Conservation (phyloP, 2,888 invertebrate species). For the Busseola fusca region DNA sequence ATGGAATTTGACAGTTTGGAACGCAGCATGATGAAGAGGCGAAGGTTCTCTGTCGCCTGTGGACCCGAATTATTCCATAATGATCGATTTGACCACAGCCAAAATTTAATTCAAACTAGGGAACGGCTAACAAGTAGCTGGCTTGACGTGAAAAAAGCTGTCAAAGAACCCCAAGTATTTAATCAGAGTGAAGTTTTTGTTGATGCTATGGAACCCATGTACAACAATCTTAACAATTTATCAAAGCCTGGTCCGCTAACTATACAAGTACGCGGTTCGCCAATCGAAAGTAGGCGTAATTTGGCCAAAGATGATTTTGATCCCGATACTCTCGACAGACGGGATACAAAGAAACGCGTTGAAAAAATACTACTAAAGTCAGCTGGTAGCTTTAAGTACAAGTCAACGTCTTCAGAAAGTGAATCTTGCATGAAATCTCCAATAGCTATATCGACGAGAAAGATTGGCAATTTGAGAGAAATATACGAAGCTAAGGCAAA, state of each 20-base stretch:
- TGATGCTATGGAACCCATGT: conserved; percentile 87
- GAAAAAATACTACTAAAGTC: conserved; percentile 90
- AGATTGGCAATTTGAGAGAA: conserved; percentile 92
- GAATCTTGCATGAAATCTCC: conserved; percentile 72
- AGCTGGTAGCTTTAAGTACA: conserved; percentile 92
- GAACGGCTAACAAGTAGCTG: conserved; percentile 82
- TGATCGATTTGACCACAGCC: conserved; percentile 68
- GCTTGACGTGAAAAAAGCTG: conserved; percentile 78
- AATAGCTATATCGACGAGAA: conserved; percentile 85
- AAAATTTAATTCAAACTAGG: conserved; percentile 70
- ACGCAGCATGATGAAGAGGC: conserved; percentile 72
- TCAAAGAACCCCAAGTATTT: conserved; percentile 72
- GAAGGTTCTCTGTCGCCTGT: conserved; percentile 82
- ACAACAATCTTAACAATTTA: conserved; percentile 79
- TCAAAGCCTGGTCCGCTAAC: conserved; percentile 93
- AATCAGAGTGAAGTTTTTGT: conserved; percentile 91
- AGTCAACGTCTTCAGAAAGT: conserved; percentile 75
- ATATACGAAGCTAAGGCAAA: conserved; percentile 93
- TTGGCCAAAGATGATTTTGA: conserved; percentile 93
- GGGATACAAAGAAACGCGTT: conserved; percentile 79
- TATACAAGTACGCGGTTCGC: conserved; percentile 93
- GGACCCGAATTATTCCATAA: conserved; percentile 83
- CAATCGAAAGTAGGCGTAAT: conserved; percentile 91
- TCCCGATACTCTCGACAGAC: conserved; percentile 94
- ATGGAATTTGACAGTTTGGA: conserved; percentile 83